A percentile compares a stretch with the other conserved stretches of the same genome.
Conservation (phyloP, 2,113 vertebrate genomes). For the Cryptotis parvus region DNA sequence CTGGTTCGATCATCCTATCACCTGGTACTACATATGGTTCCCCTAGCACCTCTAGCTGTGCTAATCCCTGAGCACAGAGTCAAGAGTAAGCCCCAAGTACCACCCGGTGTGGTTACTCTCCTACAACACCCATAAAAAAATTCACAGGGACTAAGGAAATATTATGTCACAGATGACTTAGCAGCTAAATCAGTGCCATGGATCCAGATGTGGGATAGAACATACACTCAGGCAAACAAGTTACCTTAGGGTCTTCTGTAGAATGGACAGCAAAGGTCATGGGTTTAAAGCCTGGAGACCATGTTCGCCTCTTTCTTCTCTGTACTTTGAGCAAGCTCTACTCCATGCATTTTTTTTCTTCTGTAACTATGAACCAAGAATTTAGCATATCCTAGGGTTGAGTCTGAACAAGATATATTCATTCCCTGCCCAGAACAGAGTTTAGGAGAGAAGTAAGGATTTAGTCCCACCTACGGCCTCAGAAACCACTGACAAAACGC, state of each 20-base stretch:
- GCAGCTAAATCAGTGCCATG: background rate
- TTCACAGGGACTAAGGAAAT: background rate
- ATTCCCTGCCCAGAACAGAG: background rate
- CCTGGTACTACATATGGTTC: too few species aligned
- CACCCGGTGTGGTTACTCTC: too few species aligned
- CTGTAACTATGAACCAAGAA: background rate
- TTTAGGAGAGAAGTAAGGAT: background rate
- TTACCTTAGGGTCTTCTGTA: background rate
- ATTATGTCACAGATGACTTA: background rate
- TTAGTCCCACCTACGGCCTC: background rate
- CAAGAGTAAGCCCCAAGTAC: too few species aligned
- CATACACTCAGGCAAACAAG: background rate
- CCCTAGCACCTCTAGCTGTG: too few species aligned
- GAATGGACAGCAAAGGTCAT: accelerated
- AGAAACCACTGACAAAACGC: background rate
- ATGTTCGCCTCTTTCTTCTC: too few species aligned
- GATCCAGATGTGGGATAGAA: accelerated
- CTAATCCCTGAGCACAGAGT: too few species aligned
- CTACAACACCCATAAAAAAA: background rate
- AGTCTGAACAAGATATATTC: background rate
- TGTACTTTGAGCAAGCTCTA: background rate
- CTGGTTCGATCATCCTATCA: too few species aligned
- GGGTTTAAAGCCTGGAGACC: background rate
- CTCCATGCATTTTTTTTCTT: background rate
- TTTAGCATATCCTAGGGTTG: background rate